Base-by-base conservation (phyloP, 2,888 invertebrate genomes). In the Scaptomyza cyrtandrae region DNA sequence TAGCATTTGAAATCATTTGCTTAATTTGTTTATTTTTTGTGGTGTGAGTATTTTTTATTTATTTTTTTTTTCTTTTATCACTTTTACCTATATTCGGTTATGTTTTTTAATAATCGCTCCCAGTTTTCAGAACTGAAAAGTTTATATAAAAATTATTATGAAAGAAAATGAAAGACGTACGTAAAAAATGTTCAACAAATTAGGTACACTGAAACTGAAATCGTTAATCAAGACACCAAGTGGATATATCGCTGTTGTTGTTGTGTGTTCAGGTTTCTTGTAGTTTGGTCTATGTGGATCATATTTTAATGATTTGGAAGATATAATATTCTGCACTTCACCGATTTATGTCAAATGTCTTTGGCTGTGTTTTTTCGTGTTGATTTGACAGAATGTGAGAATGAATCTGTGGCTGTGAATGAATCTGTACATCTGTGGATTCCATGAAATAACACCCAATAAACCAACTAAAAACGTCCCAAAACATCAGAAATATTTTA, bases 21-120 rank as follows among this genome's bases (percentile, higher is more conserved):
- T 70, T 67, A 65, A 56, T 75, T 85, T 70, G 63, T 48, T 52
- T 48, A 48, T 48, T 49, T 37, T 60, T 59, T 72, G 19, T 10
- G 19, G 19, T 62, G 53, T 63, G 53, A 62, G 63, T 63, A 62
- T 37, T 71, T 75, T n/a, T n/a, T n/a, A n/a, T n/a, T n/a, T n/a
- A n/a, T n/a, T n/a, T n/a, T 52, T 50, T 49, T 46, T 50, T 63
- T 37, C 45, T 64, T 65, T 71, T 44, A 46, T 54, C 78, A 68
- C 70, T 72, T 90, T 91, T 92, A 92, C 92, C 92, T 92, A 92
- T 91, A 91, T 91, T 92, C 92, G 90, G 91, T 91, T 90, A 92
- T 91, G 92, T 91, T 92, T 90, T 91, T 92, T 91, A 92, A 91
- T 91, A 92, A 92, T 92, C 91, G 92, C 92, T 92, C 92, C 92